A percentile compares a stretch with the other conserved stretches of the same genome.
These are phyloP conservation scores for Zootermopsis nevadensis DNA, from an alignment of 2,888 invertebrate species.

Conservation along the genomic window DNA sequence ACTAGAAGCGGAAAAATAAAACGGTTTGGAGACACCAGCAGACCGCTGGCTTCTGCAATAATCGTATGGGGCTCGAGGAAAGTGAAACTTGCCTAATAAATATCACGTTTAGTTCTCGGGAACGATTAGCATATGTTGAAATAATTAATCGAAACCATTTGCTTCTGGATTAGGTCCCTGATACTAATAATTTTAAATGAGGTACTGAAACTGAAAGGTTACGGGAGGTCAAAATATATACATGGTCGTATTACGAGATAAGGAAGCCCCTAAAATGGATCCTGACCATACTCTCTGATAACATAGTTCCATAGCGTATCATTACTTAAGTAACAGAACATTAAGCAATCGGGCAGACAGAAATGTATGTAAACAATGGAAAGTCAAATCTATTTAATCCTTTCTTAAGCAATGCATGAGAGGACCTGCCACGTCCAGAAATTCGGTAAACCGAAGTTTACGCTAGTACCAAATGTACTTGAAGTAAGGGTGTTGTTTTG, in stretches of 20 bases:
- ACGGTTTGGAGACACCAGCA: conserved; percentile 6
- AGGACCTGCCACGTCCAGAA: no score
- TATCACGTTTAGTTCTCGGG: neutral
- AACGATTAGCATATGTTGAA: neutral
- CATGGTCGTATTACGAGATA: neutral
- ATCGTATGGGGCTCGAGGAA: neutral
- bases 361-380: no score
- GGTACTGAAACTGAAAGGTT: neutral
- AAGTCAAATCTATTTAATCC: no score
- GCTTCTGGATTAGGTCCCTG: conserved; percentile 8
- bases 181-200: neutral
- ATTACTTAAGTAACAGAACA: no score
- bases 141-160: conserved; percentile 15
- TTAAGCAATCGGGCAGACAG: no score
- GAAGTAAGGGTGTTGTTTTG: no score
- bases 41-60: neutral
- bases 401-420: no score
- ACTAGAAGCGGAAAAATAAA: conserved; percentile 33
- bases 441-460: no score
- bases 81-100: conserved; percentile 24
- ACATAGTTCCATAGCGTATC: no score
- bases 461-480: no score
- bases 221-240: neutral
- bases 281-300: no score
- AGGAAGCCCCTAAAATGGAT: neutral